These are phyloP conservation scores for Leucophenga varia DNA, from an alignment of 1,140 invertebrate species.

Conservation along the genomic window DNA sequence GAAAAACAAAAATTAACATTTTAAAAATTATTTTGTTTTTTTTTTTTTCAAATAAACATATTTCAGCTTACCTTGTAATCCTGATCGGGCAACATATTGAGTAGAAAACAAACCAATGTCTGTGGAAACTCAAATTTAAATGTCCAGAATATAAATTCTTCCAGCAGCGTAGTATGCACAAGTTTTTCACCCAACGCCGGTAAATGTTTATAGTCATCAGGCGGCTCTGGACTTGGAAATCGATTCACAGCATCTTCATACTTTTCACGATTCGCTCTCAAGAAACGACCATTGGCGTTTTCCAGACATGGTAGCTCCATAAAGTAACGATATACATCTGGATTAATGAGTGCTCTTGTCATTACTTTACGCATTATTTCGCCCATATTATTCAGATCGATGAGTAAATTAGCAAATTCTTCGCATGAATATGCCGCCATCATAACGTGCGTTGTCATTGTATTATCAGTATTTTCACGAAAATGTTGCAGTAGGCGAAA, in stretches of 20 bases:
- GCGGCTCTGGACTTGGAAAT: slow-evolving; percentile 77
- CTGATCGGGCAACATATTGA: slow-evolving; percentile 94
- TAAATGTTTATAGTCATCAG: slow-evolving; percentile 75
- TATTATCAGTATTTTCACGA: slow-evolving; percentile 67
- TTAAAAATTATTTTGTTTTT: not conserved
- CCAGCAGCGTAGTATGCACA: slow-evolving; percentile 84
- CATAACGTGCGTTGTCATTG: slow-evolving; percentile 60
- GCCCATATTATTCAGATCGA: slow-evolving; percentile 92
- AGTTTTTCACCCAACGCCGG: slow-evolving; percentile 78
- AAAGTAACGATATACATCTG: slow-evolving; percentile 69
- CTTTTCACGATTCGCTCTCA: slow-evolving; percentile 70
- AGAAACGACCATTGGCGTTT: slow-evolving; percentile 71
- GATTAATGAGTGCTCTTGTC: slow-evolving; percentile 84
- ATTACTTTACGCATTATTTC: slow-evolving; percentile 91
- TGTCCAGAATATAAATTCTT: slow-evolving; percentile 97
- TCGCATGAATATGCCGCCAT: slow-evolving; percentile 79
- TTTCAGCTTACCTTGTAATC: slow-evolving; percentile 78
- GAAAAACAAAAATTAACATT: slow-evolving; percentile 11
- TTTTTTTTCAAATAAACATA: not conserved
- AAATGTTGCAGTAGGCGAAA: slow-evolving; percentile 87
- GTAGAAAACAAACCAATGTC: slow-evolving; percentile 91
- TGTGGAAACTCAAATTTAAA: slow-evolving; percentile 97
- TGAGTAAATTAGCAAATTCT: slow-evolving; percentile 81
- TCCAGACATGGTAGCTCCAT: slow-evolving; percentile 64
- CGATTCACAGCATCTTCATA: slow-evolving; percentile 79